These are phyloP conservation scores for Drosophila kokeensis DNA, from an alignment of 2,888 invertebrate genomes.

Conservation along the genomic window DNA sequence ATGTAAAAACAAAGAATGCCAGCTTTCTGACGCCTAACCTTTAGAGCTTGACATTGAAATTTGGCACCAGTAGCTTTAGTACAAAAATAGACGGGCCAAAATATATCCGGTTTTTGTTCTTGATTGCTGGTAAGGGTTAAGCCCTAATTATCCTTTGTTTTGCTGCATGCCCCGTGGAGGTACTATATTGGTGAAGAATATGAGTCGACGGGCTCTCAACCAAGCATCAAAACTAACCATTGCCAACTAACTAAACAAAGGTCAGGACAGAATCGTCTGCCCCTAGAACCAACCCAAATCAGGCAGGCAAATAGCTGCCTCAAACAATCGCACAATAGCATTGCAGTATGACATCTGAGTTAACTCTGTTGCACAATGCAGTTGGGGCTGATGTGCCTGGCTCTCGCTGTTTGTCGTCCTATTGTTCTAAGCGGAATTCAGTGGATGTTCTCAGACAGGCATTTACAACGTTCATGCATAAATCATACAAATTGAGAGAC, in stretches of 20 bases:
- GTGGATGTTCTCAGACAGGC: constrained; percentile 4
- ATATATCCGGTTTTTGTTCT: constrained; percentile 6
- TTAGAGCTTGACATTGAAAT: constrained; percentile 60
- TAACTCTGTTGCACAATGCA: constrained; percentile 14
- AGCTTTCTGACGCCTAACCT: constrained; percentile 61
- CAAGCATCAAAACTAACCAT: constrained; percentile 26
- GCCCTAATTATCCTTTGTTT: constrained; percentile 46
- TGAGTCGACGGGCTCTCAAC: constrained; percentile 13
- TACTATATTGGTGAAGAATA: neutral
- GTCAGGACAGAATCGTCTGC: constrained; percentile 12
- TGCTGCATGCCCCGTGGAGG: constrained; percentile 25
- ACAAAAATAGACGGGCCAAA: constrained; percentile 33
- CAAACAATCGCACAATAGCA: constrained; percentile 19
- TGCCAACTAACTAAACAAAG: constrained; percentile 36
- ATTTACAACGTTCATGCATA: constrained; percentile 11
- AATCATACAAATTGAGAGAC: constrained; percentile 6
- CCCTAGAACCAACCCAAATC: neutral
- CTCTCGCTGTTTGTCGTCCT: neutral
- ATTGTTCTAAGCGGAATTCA: constrained; percentile 9
- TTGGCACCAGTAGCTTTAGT: constrained; percentile 16
- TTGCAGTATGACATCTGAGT: constrained; percentile 3
- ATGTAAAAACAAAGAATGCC: constrained; percentile 31
- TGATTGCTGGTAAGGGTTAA: constrained; percentile 4
- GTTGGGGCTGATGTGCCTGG: neutral
- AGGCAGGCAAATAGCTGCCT: constrained; percentile 11